Evolutionary conservation across 2,113 vertebrate genomes (phyloP), one percentile per base, ranked within the genome.

Genomic region (Menura novaehollandiae): DNA sequence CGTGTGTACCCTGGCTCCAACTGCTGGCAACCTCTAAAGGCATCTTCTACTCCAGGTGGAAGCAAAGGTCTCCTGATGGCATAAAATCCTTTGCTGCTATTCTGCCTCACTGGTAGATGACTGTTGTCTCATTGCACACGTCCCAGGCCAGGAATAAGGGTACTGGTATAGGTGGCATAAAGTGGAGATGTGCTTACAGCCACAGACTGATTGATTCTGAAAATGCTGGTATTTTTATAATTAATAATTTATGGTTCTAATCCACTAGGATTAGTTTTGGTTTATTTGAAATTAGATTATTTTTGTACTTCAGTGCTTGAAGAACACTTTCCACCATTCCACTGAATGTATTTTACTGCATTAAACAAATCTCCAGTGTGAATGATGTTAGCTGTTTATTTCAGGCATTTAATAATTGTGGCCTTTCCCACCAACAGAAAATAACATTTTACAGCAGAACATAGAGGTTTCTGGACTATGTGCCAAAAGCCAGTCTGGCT

Each of bases 401-500:
- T 92, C 33, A 63, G 64, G 24, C 21, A 35, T 92, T 84, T 86
- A 64, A 72, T 68, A 67, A 46, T 16, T 58, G 49, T 39, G 22
- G 47, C 43, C 49, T 78, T 95, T 83, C 28, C 68, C 72, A 43
- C 27, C 13, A 44, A 52, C 24, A 93, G 83, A 89, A 93, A 83
- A 69, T 6, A 69, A 64, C 12, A 22, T 62, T 89, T 92, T 71
- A 44, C 10, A 84, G 72, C 64, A 91, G 39, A 30, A 74, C 11
- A 28, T 7, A 30, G 52, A 35, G 30, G 39, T 92, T 95, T 77
- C 28, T 51, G 63, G 22, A 81, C n/a, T 43, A 80, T 86, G 63
- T 14, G 15, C 46, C 92, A 41, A 85, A 77, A 78, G 30, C 20
- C 37, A 51, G 53, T 32, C 74, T 69, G n/a, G 37, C 19, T 23